Evolutionary conservation across 1,140 invertebrate genomes (phyloP).

Genomic region (Agrypnia vestita): DNA sequence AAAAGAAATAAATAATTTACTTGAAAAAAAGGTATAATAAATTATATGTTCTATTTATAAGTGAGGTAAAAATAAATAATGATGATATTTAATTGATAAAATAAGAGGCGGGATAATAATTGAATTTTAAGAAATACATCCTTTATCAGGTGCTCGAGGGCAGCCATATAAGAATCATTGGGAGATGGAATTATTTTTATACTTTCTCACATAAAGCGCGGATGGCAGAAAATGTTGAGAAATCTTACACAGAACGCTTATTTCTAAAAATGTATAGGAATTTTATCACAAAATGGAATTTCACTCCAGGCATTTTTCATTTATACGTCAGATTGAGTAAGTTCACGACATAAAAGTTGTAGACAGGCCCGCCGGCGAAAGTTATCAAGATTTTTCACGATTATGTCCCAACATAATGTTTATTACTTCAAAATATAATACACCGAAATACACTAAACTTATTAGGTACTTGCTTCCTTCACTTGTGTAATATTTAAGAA

Average conservation of each 20-base stretch:
- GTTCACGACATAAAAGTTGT: constrained; percentile 46
- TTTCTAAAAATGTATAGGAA: constrained; percentile 21
- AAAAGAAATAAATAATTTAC: too few relatives aligned
- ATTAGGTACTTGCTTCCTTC: constrained; percentile 6
- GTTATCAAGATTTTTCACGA: constrained; percentile 48
- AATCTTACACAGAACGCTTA: background rate
- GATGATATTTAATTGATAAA: too few relatives aligned
- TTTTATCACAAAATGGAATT: constrained; percentile 48
- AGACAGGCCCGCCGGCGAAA: constrained; percentile 18
- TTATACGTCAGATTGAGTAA: constrained; percentile 49
- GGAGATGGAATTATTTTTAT: too few relatives aligned
- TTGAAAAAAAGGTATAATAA: too few relatives aligned
- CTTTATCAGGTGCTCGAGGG: too few relatives aligned
- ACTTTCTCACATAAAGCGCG: too few relatives aligned
- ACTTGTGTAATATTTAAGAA: constrained; percentile 30
- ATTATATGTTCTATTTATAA: too few relatives aligned
- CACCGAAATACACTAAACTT: background rate
- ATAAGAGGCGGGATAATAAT: too few relatives aligned
- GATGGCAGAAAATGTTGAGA: too few relatives aligned
- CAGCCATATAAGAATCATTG: too few relatives aligned
- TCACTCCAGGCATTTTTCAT: constrained; percentile 44
- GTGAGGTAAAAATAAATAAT: too few relatives aligned
- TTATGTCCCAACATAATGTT: constrained; percentile 46
- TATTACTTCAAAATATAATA: constrained; percentile 38
- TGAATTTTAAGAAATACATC: too few relatives aligned